These are phyloP conservation scores for Andrena camellia DNA, from an alignment of 2,888 invertebrate species.

Conservation along the genomic window DNA sequence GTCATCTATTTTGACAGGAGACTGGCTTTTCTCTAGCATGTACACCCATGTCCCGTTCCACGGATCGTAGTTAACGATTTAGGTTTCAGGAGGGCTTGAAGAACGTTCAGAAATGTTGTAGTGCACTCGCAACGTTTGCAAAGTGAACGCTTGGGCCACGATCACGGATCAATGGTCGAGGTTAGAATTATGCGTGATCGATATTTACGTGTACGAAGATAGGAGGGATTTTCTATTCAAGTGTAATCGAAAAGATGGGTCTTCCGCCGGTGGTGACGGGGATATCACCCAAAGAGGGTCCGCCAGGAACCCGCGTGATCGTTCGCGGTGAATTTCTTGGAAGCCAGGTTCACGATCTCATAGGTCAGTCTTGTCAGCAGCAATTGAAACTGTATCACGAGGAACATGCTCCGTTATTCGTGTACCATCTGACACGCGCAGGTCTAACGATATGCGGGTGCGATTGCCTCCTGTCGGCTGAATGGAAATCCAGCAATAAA, in stretches of 20 bases:
- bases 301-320: constrained; percentile 97
- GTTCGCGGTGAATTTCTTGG: constrained; percentile 99
- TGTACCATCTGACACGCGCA: constrained; percentile 78
- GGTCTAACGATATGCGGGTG: constrained; percentile 97
- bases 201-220: constrained; percentile 21
- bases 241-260: constrained; percentile 85
- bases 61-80: background rate
- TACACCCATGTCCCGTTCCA: background rate
- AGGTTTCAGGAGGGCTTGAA: background rate
- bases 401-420: background rate
- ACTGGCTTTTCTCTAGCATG: background rate
- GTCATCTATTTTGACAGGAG: constrained; percentile 15
- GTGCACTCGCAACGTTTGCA: background rate
- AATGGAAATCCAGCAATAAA: constrained; percentile 99
- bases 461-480: constrained; percentile 97
- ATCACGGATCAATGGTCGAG: constrained; percentile 18
- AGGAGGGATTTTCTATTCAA: constrained; percentile 36
- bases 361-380: constrained; percentile 87
- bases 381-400: background rate
- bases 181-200: constrained; percentile 39
- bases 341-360: constrained; percentile 92
- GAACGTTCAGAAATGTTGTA: background rate
- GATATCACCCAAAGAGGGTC: constrained; percentile 99
- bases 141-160: background rate
- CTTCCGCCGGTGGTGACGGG: constrained; percentile 97